A percentile compares a stretch with the other conserved stretches of the same genome.
Evolutionary conservation across 1,140 invertebrate genomes (phyloP).

Genomic region (Melitaea cinxia): DNA sequence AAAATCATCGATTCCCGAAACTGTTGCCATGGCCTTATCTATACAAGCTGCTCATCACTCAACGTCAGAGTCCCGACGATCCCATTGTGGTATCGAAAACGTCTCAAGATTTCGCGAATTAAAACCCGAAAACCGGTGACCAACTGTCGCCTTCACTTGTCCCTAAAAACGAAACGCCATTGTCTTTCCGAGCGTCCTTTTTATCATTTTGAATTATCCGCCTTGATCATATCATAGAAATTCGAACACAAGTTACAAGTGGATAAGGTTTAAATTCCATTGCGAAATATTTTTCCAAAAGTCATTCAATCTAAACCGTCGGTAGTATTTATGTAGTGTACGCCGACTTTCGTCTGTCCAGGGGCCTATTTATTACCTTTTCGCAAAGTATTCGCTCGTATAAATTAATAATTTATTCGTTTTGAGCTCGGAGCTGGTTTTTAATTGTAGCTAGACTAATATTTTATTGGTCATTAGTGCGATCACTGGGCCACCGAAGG

Average conservation of each 20-base stretch:
- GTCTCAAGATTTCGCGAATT: constrained; percentile 59
- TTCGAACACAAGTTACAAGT: constrained; percentile 20
- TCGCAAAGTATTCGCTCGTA: constrained; percentile 55
- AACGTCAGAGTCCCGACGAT: constrained; percentile 48
- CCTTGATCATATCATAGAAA: constrained; percentile 26
- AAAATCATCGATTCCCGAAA: constrained; percentile 30
- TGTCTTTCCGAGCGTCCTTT: constrained; percentile 52
- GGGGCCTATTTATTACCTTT: constrained; percentile 66
- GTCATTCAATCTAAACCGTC: constrained; percentile 32
- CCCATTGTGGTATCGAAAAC: constrained; percentile 46
- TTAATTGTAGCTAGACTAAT: constrained; percentile 54
- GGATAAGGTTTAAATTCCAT: constrained; percentile 29
- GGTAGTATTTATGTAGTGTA: constrained; percentile 55
- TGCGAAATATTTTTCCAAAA: constrained; percentile 22
- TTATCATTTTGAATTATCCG: constrained; percentile 13
- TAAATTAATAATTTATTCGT: constrained; percentile 68
- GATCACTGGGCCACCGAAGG: constrained; percentile 35
- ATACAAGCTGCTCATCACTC: constrained; percentile 55
- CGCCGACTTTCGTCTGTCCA: constrained; percentile 60
- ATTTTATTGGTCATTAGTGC: constrained; percentile 49
- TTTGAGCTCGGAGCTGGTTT: constrained; percentile 44
- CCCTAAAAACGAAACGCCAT: constrained; percentile 65
- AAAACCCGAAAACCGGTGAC: constrained; percentile 64
- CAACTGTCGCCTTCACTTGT: constrained; percentile 65
- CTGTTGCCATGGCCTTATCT: constrained; percentile 37